Base-by-base conservation (phyloP, 2,797 vertebrate genomes). In the Vespertilio murinus region DNA sequence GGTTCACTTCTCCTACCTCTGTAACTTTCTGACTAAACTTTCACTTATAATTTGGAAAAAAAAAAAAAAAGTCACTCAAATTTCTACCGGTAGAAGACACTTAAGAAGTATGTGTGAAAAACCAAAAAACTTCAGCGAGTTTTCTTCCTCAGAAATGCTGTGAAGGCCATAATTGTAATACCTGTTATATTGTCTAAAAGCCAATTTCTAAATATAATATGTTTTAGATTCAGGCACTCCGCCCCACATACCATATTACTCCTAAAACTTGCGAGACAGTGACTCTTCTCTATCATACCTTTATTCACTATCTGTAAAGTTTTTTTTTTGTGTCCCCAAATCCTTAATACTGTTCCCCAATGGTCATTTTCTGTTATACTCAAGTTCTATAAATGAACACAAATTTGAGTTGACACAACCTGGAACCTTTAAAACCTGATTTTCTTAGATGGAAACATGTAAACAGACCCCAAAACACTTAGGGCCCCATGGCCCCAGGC, bases 61-160 rank as follows among this genome's bases (percentile, higher is more conserved):
- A 56, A 56, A 64, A 64, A 64, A 33, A 65, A n/a, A 88, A 91
- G 38, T 28, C 79, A 33, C 16, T 14, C 10, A 91, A 54, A 94
- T 74, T 81, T 79, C 25, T 61, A 74, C 20, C 18, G 45, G 22
- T 30, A 30, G 82, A 90, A 33, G 82, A 90, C 25, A 77, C 30
- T 59, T 56, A 95, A 65, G 14, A 78, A 82, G 10, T 10, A 78
- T 28, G 69, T 56, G 7, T 61, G 92, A 94, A 83, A 86, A 69
- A 18, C 22, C 52, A 93, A 61, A 93, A 70, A 67, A 23, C 25
- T 71, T 79, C 71, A 59, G n/a, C 65, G n/a, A 81, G 70, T 64
- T 86, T 40, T 86, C 52, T 90, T 82, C 49, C 22, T 79, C 85
- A 75, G 56, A 88, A 93, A 83, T 90, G 40, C 17, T 77, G 20